These are phyloP conservation scores for Acronicta aceris DNA, from an alignment of 2,888 invertebrate species.

Conservation along the genomic window DNA sequence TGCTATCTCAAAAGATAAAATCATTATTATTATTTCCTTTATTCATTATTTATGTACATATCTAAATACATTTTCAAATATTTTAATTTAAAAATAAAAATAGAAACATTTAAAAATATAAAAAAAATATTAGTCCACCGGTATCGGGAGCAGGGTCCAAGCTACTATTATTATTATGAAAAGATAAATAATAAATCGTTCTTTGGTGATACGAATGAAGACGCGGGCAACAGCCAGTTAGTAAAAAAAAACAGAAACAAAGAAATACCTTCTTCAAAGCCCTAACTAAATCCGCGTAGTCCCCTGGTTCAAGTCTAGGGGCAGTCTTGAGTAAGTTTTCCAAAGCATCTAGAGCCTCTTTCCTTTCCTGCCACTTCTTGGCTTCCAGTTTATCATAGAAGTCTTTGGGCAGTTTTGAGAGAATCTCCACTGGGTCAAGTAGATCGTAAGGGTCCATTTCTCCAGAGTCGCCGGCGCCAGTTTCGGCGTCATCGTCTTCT, in stretches of 20 bases:
- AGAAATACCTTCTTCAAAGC: constrained; percentile 95
- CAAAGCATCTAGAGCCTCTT: constrained; percentile 96
- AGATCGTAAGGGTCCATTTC: constrained; percentile 97
- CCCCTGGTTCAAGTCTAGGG: constrained; percentile 96
- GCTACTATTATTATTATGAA: no score
- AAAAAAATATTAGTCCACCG: no score
- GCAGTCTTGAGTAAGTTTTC: constrained; percentile 93
- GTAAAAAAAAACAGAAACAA: not conserved
- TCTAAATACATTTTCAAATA: no score
- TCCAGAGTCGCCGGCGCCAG: constrained; percentile 89
- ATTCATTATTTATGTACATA: no score
- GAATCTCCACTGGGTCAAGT: constrained; percentile 97
- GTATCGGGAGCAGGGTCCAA: no score
- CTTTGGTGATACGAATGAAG: no score
- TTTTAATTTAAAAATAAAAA: no score
- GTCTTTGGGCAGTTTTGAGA: constrained; percentile 97
- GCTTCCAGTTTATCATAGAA: constrained; percentile 98
- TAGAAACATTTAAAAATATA: no score
- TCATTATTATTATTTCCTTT: no score
- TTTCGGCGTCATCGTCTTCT: constrained; percentile 89
- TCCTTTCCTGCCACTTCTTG: constrained; percentile 99
- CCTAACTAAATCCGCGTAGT: constrained; percentile 96
- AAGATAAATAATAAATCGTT: no score
- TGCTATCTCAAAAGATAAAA: no score
- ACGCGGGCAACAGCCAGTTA: no score